Conservation (phyloP, 2,797 vertebrate genomes). For the Pipistrellus kuhlii region DNA sequence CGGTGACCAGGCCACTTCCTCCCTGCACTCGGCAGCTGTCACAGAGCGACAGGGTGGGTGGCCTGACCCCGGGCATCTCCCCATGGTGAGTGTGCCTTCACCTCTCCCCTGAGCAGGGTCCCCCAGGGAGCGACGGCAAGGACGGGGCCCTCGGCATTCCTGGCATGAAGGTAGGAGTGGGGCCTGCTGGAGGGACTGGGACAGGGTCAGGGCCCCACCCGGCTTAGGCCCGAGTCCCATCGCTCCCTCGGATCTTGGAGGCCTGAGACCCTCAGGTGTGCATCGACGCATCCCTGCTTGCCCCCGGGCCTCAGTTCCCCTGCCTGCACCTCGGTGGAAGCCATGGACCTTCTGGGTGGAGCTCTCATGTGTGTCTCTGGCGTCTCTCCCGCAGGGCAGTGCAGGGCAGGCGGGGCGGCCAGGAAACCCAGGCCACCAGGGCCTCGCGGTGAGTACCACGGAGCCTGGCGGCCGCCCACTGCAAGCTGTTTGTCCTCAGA, state of each 20-base stretch:
- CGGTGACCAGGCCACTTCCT: not conserved
- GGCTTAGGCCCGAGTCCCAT: not conserved
- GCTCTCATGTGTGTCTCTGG: constrained; percentile 27
- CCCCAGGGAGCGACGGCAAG: constrained; percentile 97
- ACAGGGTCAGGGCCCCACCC: not conserved
- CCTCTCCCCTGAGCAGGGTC: constrained; percentile 89
- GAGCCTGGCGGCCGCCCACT: accelerated
- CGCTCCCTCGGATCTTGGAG: not conserved
- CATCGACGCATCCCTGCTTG: not conserved
- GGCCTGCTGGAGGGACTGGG: not conserved
- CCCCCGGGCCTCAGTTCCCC: not conserved
- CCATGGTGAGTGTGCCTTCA: constrained; percentile 10
- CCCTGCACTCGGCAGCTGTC: not conserved
- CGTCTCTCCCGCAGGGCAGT: constrained; percentile 88
- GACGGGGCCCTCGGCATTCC: constrained; percentile 95
- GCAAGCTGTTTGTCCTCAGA: not conserved
- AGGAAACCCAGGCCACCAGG: constrained; percentile 93
- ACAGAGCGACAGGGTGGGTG: not conserved
- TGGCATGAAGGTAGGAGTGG: constrained; percentile 92
- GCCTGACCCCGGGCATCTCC: not conserved
- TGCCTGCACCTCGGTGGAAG: not conserved
- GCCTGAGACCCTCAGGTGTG: not conserved
- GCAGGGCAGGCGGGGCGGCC: constrained; percentile 91
- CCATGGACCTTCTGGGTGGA: not conserved
- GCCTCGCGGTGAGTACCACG: constrained; percentile 92